Evolutionary conservation across 2,113 vertebrate genomes (phyloP).

Genomic region (Sapajus apella): DNA sequence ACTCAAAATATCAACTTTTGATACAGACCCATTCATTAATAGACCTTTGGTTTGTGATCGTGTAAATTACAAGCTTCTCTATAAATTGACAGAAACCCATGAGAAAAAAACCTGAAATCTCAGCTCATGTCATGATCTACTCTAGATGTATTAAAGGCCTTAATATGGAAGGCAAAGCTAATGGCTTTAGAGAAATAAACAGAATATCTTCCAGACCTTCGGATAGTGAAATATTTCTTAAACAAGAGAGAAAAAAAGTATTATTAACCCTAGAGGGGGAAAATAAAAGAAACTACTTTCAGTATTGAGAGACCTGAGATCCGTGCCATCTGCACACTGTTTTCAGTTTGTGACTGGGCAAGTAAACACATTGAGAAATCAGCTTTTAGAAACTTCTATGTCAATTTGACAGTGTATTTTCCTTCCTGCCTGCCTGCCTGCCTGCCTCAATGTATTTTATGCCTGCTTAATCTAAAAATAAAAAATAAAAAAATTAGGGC

Average conservation of each 20-base stretch:
- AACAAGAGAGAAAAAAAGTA: background rate
- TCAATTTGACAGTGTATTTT: too few relatives aligned
- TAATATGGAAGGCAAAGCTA: background rate
- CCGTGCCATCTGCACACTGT: background rate
- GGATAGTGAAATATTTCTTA: background rate
- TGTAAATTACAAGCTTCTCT: background rate
- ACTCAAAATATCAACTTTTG: background rate
- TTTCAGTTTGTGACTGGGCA: too few relatives aligned
- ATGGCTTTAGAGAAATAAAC: background rate
- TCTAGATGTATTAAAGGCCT: background rate
- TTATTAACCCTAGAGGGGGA: background rate
- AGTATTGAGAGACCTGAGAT: background rate
- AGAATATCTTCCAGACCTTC: background rate
- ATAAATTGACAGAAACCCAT: background rate
- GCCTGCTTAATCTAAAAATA: background rate
- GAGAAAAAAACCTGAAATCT: background rate
- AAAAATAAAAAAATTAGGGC: background rate
- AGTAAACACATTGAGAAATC: too few relatives aligned
- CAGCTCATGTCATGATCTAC: background rate
- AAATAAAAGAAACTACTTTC: background rate
- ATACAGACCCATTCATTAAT: background rate
- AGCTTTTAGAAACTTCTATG: too few relatives aligned
- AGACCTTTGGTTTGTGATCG: background rate
- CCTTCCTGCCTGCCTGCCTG: too few relatives aligned
- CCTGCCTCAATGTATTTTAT: background rate